Evolutionary conservation across 1,140 invertebrate species (phyloP).

Genomic region (Bombus terrestris): DNA sequence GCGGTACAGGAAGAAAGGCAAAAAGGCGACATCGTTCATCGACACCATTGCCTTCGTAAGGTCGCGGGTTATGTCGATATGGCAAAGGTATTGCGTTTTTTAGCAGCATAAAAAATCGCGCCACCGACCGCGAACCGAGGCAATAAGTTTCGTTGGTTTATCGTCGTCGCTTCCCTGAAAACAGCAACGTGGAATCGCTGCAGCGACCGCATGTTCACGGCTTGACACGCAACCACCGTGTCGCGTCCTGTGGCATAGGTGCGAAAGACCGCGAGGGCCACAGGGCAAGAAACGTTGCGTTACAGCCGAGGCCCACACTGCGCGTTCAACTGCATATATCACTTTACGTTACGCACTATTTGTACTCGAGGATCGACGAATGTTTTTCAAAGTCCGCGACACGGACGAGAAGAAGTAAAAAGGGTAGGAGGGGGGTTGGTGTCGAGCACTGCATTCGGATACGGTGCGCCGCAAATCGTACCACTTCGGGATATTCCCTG

Average conservation of each 20-base stretch:
- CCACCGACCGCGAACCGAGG: conserved; percentile 65
- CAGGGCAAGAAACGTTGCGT: no score
- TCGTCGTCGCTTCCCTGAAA: conserved; percentile 70
- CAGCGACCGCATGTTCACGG: conserved; percentile 39
- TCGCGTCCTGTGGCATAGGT: not conserved
- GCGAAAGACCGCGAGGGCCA: conserved; percentile 1
- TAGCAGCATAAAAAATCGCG: conserved; percentile 58
- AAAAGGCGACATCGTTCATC: conserved; percentile 33
- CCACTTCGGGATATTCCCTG: conserved; percentile 56
- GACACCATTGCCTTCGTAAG: conserved; percentile 69
- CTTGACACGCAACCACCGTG: not conserved
- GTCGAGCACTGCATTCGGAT: conserved; percentile 43
- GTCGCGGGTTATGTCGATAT: conserved; percentile 63
- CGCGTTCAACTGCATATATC: conserved; percentile 52
- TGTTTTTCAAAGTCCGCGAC: conserved; percentile 51
- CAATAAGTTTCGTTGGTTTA: conserved; percentile 77
- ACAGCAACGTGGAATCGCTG: conserved; percentile 50
- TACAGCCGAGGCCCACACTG: no score
- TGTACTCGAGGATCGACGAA: conserved; percentile 37
- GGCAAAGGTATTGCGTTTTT: conserved; percentile 37
- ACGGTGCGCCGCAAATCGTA: conserved; percentile 63
- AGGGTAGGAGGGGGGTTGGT: no score
- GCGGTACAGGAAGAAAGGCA: not conserved
- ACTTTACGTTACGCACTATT: conserved; percentile 54
- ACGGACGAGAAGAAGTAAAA: not conserved